Evolutionary conservation across 2,797 vertebrate species (phyloP).

Genomic region (Enteromius radiatus): DNA sequence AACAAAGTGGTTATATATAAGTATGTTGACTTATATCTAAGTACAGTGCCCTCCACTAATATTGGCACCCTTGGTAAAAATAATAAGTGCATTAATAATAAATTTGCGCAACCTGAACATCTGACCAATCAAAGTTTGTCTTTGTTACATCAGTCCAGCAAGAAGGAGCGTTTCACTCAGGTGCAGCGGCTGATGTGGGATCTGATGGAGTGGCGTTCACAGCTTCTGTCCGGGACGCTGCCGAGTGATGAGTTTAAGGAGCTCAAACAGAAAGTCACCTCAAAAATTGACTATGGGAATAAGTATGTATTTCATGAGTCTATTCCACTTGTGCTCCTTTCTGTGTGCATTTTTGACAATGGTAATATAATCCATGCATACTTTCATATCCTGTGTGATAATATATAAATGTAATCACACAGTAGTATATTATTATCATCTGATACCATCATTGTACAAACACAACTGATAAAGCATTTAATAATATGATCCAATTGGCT

Average conservation of each 20-base stretch:
- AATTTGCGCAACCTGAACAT: background rate
- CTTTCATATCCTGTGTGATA: background rate
- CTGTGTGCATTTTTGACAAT: background rate
- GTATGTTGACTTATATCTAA: too few species aligned
- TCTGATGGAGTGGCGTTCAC: conserved; percentile 96
- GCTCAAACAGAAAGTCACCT: conserved; percentile 98
- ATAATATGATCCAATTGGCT: background rate
- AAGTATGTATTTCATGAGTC: conserved; percentile 76
- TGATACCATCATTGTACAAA: background rate
- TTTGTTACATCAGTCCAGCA: conserved; percentile 80
- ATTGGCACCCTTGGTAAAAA: too few species aligned
- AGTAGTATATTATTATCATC: background rate
- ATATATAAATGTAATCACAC: background rate
- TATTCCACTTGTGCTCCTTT: background rate
- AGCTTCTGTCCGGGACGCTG: conserved; percentile 96
- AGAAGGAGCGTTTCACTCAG: conserved; percentile 81
- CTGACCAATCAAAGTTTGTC: background rate
- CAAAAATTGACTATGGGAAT: conserved; percentile 98
- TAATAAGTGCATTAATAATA: too few species aligned
- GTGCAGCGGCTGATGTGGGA: conserved; percentile 94
- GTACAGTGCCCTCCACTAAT: too few species aligned
- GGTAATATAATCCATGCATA: background rate
- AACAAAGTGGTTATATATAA: too few species aligned
- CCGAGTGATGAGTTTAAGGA: conserved; percentile 97
- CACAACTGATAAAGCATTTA: background rate